phyloP scores from a whole-genome alignment of 2,888 invertebrate genomes.

The Phortica magna region DNA sequence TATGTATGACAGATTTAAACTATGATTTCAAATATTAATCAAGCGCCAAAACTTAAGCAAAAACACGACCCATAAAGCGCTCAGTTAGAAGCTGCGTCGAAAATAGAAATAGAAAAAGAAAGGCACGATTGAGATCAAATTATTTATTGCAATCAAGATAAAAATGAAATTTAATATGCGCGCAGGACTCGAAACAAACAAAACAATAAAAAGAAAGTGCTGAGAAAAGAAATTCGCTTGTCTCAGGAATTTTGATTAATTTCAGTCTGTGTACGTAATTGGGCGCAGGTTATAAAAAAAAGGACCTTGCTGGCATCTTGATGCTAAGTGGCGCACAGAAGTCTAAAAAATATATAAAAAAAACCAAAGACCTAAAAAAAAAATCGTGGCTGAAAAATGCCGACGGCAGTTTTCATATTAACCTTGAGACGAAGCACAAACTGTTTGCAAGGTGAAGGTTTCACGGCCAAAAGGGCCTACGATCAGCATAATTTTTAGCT shows the following conservation, averaged over 20 bases:
- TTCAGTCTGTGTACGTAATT: conserved; percentile 45
- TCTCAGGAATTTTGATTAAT: conserved; percentile 58
- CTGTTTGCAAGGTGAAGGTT: neutral
- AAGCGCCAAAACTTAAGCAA: neutral
- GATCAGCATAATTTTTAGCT: too few relatives aligned
- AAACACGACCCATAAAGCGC: neutral
- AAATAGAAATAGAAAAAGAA: neutral
- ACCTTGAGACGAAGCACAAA: conserved; percentile 57
- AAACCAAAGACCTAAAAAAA: conserved; percentile 30
- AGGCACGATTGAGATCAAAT: conserved; percentile 31
- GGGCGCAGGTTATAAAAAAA: conserved; percentile 30
- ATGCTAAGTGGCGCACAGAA: neutral
- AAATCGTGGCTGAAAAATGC: conserved; percentile 39
- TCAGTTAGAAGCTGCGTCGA: conserved; percentile 49
- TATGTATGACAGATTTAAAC: neutral
- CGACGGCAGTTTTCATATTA: conserved; percentile 61
- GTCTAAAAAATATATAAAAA: conserved; percentile 9
- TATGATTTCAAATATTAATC: too few relatives aligned
- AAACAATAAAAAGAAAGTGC: neutral
- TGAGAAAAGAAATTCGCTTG: conserved; percentile 33
- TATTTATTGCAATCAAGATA: conserved; percentile 65
- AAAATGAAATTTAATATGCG: conserved; percentile 43
- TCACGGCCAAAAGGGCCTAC: too few relatives aligned
- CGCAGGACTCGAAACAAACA: conserved; percentile 29
- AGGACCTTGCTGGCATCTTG: neutral